phyloP scores from a whole-genome alignment of 2,888 invertebrate genomes.

The Pachydiplax longipennis region DNA sequence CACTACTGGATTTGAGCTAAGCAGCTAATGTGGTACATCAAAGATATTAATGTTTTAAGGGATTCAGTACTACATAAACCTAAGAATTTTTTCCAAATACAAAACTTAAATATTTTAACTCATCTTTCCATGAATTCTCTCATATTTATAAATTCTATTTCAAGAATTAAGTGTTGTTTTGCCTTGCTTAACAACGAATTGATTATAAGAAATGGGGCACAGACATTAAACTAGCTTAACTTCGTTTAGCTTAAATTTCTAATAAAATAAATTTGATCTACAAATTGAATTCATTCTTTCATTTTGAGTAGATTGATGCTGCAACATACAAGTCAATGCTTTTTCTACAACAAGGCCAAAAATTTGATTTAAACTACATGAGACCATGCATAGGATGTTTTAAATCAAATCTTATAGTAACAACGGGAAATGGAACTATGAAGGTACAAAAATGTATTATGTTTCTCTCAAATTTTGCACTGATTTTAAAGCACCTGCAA shows the following conservation, averaged over 20 bases:
- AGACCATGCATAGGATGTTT: constrained; percentile 2
- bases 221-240: too few relatives aligned
- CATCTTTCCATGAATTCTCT: background rate
- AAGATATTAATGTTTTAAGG: too few relatives aligned
- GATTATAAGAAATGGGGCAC: too few relatives aligned
- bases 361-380: background rate
- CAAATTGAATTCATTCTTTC: too few relatives aligned
- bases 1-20: too few relatives aligned
- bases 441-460: background rate
- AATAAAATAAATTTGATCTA: background rate
- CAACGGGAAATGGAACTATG: background rate
- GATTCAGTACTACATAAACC: too few relatives aligned
- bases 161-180: background rate
- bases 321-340: background rate
- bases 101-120: background rate
- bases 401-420: background rate
- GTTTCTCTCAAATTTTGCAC: background rate
- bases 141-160: background rate
- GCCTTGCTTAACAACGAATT: background rate
- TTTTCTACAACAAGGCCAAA: background rate
- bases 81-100: too few relatives aligned
- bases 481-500: too few relatives aligned
- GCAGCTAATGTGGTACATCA: too few relatives aligned
- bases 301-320: background rate
- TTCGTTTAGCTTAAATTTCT: background rate